Conservation (phyloP, 2,113 vertebrate species). For the Choloepus hoffmanni region DNA sequence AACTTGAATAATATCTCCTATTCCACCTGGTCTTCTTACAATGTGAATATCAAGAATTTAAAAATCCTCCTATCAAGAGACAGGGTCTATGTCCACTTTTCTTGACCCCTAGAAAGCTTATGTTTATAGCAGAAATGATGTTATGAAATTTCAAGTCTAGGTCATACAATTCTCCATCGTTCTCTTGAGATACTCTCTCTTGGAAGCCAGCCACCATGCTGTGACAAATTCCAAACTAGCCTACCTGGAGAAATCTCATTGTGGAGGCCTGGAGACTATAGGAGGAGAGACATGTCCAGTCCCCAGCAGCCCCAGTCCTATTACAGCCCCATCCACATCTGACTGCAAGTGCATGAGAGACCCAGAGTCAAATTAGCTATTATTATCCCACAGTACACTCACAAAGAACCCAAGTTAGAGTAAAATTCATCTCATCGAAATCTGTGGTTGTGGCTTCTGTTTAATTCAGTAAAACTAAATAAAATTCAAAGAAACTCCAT, state of each 20-base stretch:
- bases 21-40: neutral
- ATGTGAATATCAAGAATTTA: neutral
- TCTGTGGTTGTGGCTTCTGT: neutral
- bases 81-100: neutral
- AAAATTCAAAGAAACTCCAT: neutral
- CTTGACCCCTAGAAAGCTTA: neutral
- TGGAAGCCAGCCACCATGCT: neutral
- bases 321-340: neutral
- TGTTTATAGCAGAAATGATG: neutral
- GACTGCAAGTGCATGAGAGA: no score
- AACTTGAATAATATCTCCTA: neutral
- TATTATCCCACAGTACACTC: neutral
- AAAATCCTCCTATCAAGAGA: neutral
- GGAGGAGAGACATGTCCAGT: neutral
- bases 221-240: neutral
- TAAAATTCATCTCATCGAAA: neutral
- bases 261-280: fast-evolving
- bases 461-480: neutral
- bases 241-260: neutral
- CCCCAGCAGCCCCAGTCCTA: neutral
- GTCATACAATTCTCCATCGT: neutral
- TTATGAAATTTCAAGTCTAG: fast-evolving
- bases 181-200: neutral
- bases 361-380: neutral
- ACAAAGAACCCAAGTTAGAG: neutral